Base-by-base conservation (phyloP, 2,888 invertebrate genomes). In the Ephialtes manifestator region DNA sequence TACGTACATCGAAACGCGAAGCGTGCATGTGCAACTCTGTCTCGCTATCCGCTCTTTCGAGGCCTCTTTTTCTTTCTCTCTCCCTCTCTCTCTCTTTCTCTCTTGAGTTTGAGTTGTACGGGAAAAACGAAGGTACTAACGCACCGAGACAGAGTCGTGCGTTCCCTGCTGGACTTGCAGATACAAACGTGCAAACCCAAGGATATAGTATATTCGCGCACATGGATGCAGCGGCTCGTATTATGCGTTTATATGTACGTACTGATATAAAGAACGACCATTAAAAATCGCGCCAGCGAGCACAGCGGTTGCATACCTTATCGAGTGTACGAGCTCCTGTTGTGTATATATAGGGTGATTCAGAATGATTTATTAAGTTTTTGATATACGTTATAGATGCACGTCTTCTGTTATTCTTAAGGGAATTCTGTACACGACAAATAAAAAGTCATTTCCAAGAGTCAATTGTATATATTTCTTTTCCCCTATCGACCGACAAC, bases 1-100 rank as follows among this genome's bases (percentile, higher is more conserved):
- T 81, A 77, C 84, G 81, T 84, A 77, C 84, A 60, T 67, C 75
- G 84, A 84, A 84, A 76, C 76, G 84, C 72, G 77, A 84, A 77
- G 58, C 83, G 68, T 83, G 83, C 83, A 83, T 83, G 79, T 83
- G 83, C 83, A 78, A 68, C 63, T 65, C 76, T 76, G 35, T 78
- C 83, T 76, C 63, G 43, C 76, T 82, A 43, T 55, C 15, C 48
- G 55, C 63, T 55, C 28, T 13, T 46, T 8, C 39, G 39, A 39
- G 39, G 39, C 39, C 39, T 35, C 24, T 31, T 46, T 83, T 20
- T 82, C 60, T 72, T 18, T 60, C 48, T 71, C 51, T 39, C 18
- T 43, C 60, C 76, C 28, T 79, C 68, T 72, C 39, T 60, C 51
- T 72, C 74, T 24, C 67, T 55, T 48, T 31, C 48, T 76, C 71